Base-by-base conservation (phyloP, 2,888 invertebrate genomes). In the Calliphora vomitoria region DNA sequence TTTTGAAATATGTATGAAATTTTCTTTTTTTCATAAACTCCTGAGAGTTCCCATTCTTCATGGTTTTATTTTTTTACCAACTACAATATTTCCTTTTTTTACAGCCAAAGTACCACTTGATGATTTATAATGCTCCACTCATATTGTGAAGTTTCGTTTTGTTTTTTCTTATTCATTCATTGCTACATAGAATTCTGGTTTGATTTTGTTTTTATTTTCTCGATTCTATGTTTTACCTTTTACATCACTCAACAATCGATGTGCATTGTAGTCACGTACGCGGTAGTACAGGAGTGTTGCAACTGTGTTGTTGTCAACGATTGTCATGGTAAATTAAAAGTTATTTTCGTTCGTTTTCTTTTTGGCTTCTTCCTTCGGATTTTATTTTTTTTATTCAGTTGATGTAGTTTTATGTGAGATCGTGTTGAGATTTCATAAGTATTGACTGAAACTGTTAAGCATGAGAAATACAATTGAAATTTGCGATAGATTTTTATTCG, bases 281-380 rank as follows among this genome's bases (percentile, higher is more conserved):
- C 41, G 13, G 18, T 31, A 55, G 74, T 69, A 79, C 55, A 35
- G 82, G 64, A 85, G 82, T 82, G 44, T 35, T 78, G 71, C 74
- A 87, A 71, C 69, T 82, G 78, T 85, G 84, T 82, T 82, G 78
- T 85, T 85, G 85, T 87, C 85, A 87, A 87, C 74, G 85, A 85
- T 79, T 87, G 85, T 87, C 82, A 85, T 85, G 84, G 87, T 87
- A 87, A 87, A 87, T 87, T 87, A 85, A 87, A 85, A 87, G 74
- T 85, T 85, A 78, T 85, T 85, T 84, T 78, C 55, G 0, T 38
- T 60, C 60, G 41, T 68, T 44, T 47, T 60, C 41, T 31, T 60
- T 41, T 75, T 58, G 18, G 53, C 58, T 86, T 6, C 55, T 15
- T 69, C n/a, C 20, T 41, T 38, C n/a, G 44, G 41, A 53, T 41